These are phyloP conservation scores for Portevinia maculata DNA, from an alignment of 2,888 invertebrate genomes.

Conservation along the genomic window DNA sequence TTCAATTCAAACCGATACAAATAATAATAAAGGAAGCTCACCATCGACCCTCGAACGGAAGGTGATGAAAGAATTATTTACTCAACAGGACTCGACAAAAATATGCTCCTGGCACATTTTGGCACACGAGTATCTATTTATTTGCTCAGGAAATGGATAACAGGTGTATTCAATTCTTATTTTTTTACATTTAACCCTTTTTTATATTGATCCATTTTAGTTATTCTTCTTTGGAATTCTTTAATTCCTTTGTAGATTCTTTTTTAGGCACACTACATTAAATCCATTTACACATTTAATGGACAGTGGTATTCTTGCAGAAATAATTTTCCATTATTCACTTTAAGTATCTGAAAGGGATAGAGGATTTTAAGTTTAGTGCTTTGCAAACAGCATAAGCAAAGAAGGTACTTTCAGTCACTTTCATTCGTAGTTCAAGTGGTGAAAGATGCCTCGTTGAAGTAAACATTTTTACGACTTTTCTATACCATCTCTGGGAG, in stretches of 20 bases:
- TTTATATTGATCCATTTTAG: conserved; percentile 15
- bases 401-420: conserved; percentile 31
- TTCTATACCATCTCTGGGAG: not conserved
- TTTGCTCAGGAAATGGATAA: conserved; percentile 64
- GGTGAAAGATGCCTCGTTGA: conserved; percentile 38
- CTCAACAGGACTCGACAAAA: conserved; percentile 11
- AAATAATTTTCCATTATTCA: conserved; percentile 64
- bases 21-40: conserved; percentile 51
- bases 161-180: conserved; percentile 59
- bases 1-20: conserved; percentile 70
- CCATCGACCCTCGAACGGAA: conserved; percentile 12
- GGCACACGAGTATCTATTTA: conserved; percentile 30
- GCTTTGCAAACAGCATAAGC: conserved; percentile 62
- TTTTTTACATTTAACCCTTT: conserved; percentile 40
- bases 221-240: conserved; percentile 4
- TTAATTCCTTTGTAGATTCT: not conserved
- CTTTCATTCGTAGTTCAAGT: conserved; percentile 54
- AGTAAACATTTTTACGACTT: conserved; percentile 33
- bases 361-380: conserved; percentile 61
- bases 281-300: conserved; percentile 62
- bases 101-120: conserved; percentile 54
- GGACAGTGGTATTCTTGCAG: conserved; percentile 20
- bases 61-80: not conserved
- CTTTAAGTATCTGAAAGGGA: conserved; percentile 55
- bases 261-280: conserved; percentile 51